These are phyloP conservation scores for Psophia crepitans DNA, from an alignment of 2,113 vertebrate species.

Conservation along the genomic window DNA sequence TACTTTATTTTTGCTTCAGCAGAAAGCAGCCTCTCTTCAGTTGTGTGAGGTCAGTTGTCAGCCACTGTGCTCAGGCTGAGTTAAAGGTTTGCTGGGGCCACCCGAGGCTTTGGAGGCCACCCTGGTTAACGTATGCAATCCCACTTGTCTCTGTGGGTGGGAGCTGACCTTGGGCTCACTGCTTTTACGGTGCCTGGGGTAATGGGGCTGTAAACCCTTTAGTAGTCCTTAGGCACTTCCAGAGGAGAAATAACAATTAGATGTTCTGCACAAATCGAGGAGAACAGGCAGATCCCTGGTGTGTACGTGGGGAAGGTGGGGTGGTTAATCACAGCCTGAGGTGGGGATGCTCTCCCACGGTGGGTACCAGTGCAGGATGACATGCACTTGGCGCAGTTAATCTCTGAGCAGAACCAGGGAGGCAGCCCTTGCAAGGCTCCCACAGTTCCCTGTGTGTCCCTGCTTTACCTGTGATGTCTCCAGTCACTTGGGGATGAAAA, in stretches of 20 bases:
- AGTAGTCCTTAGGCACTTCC: background rate
- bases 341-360: background rate
- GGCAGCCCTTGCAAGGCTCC: background rate
- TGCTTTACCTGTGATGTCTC: background rate
- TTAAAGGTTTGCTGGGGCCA: background rate
- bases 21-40: background rate
- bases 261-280: accelerated
- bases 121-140: background rate
- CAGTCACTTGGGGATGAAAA: background rate
- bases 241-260: background rate
- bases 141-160: background rate
- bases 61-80: background rate
- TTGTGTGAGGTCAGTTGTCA: background rate
- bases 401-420: background rate
- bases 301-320: background rate
- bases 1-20: background rate
- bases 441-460: background rate
- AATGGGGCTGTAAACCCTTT: background rate
- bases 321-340: background rate
- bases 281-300: background rate
- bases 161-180: background rate
- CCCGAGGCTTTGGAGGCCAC: background rate
- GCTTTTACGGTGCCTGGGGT: background rate
- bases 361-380: background rate
- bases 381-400: background rate